Conservation (phyloP, 2,797 vertebrate species). For the Odontamblyopus lacepedii region DNA sequence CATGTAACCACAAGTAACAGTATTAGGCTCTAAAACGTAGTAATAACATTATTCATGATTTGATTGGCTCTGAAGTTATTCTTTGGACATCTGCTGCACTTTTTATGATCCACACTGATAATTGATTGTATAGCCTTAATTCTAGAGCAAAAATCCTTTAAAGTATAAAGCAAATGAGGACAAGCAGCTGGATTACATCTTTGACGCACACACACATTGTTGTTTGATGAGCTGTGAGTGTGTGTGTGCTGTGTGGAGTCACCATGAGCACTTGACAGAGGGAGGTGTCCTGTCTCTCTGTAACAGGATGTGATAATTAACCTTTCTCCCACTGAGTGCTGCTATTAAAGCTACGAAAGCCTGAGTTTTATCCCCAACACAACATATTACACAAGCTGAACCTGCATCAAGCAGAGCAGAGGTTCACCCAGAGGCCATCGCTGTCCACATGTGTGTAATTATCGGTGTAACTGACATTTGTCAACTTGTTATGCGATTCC, state of each 20-base stretch:
- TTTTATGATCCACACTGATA: constrained; percentile 2
- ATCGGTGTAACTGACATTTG: neutral
- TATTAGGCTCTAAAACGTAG: neutral
- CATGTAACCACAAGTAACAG: neutral
- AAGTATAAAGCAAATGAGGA: constrained; percentile 49
- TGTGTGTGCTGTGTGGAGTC: constrained; percentile 13
- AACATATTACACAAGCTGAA: constrained; percentile 47
- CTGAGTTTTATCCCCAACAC: constrained; percentile 56
- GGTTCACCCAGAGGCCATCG: constrained; percentile 2
- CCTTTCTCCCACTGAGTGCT: constrained; percentile 76
- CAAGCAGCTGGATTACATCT: constrained; percentile 56
- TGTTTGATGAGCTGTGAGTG: constrained; percentile 50
- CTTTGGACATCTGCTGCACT: neutral
- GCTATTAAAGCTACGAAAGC: constrained; percentile 50
- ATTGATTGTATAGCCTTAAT: constrained; percentile 1
- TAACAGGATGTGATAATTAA: constrained; percentile 76
- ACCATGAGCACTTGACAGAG: constrained; percentile 48
- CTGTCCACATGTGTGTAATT: neutral
- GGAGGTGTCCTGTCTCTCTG: constrained; percentile 61
- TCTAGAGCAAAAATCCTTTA: neutral
- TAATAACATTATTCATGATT: neutral
- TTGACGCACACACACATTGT: constrained; percentile 26
- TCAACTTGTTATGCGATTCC: neutral
- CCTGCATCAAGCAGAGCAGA: constrained; percentile 13
- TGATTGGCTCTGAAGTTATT: neutral